Percentiles rank a stretch among this genome's conserved stretches.
These are phyloP conservation scores for Sebastes nivosus DNA, from an alignment of 2,797 vertebrate genomes.

Conservation along the genomic window DNA sequence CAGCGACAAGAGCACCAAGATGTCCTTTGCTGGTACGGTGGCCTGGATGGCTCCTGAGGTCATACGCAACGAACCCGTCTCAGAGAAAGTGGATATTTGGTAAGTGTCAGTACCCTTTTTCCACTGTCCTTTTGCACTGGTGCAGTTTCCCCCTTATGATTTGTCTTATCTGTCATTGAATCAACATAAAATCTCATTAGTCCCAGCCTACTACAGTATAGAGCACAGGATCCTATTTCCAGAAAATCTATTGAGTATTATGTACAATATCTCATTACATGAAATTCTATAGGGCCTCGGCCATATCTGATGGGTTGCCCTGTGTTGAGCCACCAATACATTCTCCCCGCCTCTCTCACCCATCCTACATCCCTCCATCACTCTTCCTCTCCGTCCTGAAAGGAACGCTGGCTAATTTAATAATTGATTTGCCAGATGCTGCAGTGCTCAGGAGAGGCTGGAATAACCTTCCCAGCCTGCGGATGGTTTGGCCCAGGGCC, in stretches of 20 bases:
- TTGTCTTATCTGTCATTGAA: conserved; percentile 53
- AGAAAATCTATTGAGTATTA: conserved; percentile 76
- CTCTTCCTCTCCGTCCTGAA: conserved; percentile 73
- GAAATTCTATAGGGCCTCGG: conserved; percentile 76
- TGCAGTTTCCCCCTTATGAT: conserved; percentile 18
- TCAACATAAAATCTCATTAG: conserved; percentile 65
- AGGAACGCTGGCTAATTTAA: conserved; percentile 82
- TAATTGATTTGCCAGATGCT: conserved; percentile 86
- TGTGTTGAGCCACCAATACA: conserved; percentile 41
- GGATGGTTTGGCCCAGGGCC: conserved; percentile 77
- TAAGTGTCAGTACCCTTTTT: conserved; percentile 67
- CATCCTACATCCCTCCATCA: conserved; percentile 65
- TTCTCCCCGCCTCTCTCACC: conserved; percentile 27
- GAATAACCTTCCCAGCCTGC: conserved; percentile 77
- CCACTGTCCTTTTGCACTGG: background rate
- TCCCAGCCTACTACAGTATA: conserved; percentile 53
- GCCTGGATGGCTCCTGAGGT: conserved; percentile 99
- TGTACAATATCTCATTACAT: conserved; percentile 80
- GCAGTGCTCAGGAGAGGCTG: conserved; percentile 81
- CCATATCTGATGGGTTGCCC: conserved; percentile 73
- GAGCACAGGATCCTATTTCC: conserved; percentile 63
- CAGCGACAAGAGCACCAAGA: conserved; percentile 98
- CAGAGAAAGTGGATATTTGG: conserved; percentile 99
- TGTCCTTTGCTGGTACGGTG: conserved; percentile 97
- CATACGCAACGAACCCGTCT: conserved; percentile 96